A percentile compares a stretch with the other conserved stretches of the same genome.
Evolutionary conservation across 2,797 vertebrate species (phyloP).

Genomic region (Artibeus lituratus): DNA sequence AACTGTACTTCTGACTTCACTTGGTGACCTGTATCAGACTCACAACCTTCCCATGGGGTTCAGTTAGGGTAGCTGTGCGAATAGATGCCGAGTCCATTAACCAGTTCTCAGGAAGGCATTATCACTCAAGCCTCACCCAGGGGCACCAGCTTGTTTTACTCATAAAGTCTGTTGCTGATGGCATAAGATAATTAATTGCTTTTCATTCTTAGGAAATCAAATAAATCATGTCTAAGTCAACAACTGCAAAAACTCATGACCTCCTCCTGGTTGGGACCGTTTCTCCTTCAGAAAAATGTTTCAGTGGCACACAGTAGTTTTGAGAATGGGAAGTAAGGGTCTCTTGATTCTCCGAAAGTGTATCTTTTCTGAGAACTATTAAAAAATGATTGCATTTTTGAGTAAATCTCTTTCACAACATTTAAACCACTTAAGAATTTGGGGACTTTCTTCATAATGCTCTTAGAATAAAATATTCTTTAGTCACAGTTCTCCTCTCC

Average conservation of each 20-base stretch:
- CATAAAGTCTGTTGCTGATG: background rate
- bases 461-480: conserved; percentile 47
- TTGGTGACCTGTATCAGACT: background rate
- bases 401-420: conserved; percentile 67
- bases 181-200: background rate
- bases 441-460: conserved; percentile 65
- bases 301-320: background rate
- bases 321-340: conserved; percentile 40
- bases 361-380: conserved; percentile 68
- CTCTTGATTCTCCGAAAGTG: conserved; percentile 56
- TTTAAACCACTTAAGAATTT: conserved; percentile 69
- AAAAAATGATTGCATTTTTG: conserved; percentile 59
- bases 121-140: background rate
- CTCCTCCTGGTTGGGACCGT: background rate
- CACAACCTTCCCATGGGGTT: background rate
- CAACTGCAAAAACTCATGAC: background rate
- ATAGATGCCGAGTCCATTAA: background rate
- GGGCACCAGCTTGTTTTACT: background rate
- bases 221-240: background rate
- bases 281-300: conserved; percentile 37
- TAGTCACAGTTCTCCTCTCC: background rate
- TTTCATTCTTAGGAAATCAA: conserved; percentile 34
- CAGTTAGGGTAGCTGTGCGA: conserved; percentile 1
- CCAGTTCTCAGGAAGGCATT: background rate
- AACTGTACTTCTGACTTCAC: background rate